Conservation (phyloP, 2,113 vertebrate genomes). For the Pteropus alecto region DNA sequence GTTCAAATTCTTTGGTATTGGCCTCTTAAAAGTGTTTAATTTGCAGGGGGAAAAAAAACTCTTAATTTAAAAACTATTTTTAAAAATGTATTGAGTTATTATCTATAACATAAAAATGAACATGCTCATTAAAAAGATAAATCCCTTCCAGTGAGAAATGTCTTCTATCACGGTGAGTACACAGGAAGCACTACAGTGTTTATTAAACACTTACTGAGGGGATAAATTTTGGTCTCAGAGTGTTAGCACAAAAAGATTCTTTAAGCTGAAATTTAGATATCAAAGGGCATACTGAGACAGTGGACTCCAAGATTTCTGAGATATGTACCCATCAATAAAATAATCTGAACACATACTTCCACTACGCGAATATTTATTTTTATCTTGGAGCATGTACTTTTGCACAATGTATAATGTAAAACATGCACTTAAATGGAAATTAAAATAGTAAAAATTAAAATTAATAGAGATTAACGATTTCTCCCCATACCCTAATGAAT, state of each 20-base stretch:
- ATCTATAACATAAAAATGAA: background rate
- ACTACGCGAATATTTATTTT: background rate
- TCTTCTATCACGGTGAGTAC: background rate
- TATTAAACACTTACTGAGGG: background rate
- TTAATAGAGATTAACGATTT: background rate
- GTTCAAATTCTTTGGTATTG: background rate
- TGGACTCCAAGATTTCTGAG: background rate
- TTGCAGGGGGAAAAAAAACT: background rate
- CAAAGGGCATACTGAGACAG: background rate
- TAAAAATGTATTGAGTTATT: background rate
- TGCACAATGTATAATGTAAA: background rate
- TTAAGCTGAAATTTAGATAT: background rate
- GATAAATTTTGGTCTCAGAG: background rate
- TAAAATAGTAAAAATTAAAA: background rate
- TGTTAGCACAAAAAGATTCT: background rate
- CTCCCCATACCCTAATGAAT: background rate
- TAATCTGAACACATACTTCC: background rate
- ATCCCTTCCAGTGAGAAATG: rapidly evolving
- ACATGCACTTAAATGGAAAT: background rate
- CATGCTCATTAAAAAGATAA: background rate
- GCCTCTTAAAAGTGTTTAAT: background rate
- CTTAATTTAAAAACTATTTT: background rate
- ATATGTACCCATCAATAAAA: background rate
- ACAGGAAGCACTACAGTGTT: background rate
- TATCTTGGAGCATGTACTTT: background rate